Conservation (phyloP, 1,140 invertebrate genomes). For the Dufourea novaeangliae region DNA sequence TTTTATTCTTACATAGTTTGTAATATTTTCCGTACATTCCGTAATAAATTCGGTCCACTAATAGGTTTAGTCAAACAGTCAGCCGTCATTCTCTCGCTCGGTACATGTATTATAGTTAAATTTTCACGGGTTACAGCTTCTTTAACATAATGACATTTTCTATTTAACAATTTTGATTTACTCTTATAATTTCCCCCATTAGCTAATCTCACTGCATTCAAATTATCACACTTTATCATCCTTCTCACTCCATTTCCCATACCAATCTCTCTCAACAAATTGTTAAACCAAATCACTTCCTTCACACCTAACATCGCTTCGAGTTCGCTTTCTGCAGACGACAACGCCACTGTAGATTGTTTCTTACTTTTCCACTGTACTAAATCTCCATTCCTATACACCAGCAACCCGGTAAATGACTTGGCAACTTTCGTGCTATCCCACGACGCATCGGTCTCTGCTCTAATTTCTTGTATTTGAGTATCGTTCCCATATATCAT, state of each 20-base stretch:
- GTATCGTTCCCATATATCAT: background rate
- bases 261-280: background rate
- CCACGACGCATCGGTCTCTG: background rate
- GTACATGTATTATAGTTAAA: background rate
- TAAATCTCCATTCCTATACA: no score
- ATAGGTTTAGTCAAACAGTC: conserved; percentile 1
- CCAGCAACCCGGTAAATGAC: no score
- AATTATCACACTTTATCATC: background rate
- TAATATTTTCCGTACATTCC: no score
- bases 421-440: no score
- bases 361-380: no score
- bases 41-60: no score
- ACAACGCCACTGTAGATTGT: background rate
- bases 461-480: background rate
- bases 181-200: background rate
- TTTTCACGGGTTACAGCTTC: background rate
- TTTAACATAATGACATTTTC: conserved; percentile 3
- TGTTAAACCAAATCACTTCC: background rate
- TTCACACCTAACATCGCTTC: background rate
- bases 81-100: background rate
- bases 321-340: background rate
- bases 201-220: background rate
- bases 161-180: background rate
- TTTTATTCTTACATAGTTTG: no score
- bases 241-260: background rate